Percentiles rank a stretch among this genome's conserved stretches.
phyloP scores from a whole-genome alignment of 2,113 vertebrate species.

The Podarcis cretensis region DNA sequence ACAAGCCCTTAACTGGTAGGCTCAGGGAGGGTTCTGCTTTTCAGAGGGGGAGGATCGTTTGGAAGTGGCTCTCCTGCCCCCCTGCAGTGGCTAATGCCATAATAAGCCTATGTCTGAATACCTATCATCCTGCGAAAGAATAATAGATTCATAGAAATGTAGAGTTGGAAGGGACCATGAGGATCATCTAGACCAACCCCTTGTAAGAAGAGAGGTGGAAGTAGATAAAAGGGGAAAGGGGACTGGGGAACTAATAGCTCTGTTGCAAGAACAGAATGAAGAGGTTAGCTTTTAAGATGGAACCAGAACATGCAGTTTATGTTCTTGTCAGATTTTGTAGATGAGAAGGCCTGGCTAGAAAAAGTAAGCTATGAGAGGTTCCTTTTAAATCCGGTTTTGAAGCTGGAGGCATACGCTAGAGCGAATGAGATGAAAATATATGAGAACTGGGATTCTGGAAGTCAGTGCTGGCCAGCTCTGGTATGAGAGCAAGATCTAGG shows the following conservation, averaged over 20 bases:
- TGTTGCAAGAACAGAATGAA: background rate
- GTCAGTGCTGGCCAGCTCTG: background rate
- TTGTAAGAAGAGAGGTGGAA: background rate
- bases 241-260: background rate
- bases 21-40: background rate
- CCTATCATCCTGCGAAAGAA: background rate
- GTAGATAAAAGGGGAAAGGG: background rate
- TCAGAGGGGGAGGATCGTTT: background rate
- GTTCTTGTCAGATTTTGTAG: background rate
- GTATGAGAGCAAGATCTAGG: background rate
- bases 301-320: background rate
- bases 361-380: background rate
- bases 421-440: too few relatives aligned
- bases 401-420: background rate
- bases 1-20: background rate
- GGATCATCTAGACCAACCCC: too few relatives aligned
- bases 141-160: too few relatives aligned
- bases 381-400: background rate
- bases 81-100: background rate
- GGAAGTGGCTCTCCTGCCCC: background rate
- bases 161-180: too few relatives aligned
- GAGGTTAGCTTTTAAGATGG: background rate
- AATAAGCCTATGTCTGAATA: background rate
- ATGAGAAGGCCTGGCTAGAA: background rate
- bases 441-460: background rate